Conservation (phyloP, 2,797 vertebrate species). For the Hemibagrus guttatus region DNA sequence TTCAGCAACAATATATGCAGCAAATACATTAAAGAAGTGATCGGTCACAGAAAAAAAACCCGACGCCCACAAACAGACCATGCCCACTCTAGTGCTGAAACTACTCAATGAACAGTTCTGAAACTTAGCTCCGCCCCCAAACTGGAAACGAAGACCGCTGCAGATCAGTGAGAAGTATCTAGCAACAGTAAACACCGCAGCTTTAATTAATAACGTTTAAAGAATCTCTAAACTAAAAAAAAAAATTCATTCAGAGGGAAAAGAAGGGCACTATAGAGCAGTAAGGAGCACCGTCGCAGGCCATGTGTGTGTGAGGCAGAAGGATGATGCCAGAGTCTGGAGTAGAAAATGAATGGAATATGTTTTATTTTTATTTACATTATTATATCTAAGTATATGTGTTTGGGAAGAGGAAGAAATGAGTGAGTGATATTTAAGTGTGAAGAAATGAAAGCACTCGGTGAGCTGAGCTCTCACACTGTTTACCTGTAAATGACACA, state of each 20-base stretch:
- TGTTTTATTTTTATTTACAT: conserved; percentile 10
- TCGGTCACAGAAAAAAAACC: no score
- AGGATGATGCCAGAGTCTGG: background rate
- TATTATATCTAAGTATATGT: background rate
- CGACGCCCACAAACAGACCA: background rate
- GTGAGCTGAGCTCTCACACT: background rate
- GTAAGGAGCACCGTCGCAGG: no score
- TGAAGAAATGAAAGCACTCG: background rate
- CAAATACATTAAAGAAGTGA: background rate
- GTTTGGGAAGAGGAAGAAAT: background rate
- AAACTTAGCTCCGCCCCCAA: no score
- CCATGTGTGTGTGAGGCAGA: background rate
- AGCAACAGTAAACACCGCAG: background rate
- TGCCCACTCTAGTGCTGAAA: background rate
- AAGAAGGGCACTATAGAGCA: background rate
- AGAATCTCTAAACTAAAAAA: no score
- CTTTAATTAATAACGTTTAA: background rate
- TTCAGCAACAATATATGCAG: background rate
- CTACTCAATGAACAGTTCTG: no score
- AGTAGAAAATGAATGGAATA: background rate
- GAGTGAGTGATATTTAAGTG: background rate
- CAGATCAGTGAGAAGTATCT: no score
- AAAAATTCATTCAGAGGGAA: no score
- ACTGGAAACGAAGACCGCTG: no score
- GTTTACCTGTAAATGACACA: background rate